Conservation (phyloP, 2,113 vertebrate species). For the Grammomys surdaster region DNA sequence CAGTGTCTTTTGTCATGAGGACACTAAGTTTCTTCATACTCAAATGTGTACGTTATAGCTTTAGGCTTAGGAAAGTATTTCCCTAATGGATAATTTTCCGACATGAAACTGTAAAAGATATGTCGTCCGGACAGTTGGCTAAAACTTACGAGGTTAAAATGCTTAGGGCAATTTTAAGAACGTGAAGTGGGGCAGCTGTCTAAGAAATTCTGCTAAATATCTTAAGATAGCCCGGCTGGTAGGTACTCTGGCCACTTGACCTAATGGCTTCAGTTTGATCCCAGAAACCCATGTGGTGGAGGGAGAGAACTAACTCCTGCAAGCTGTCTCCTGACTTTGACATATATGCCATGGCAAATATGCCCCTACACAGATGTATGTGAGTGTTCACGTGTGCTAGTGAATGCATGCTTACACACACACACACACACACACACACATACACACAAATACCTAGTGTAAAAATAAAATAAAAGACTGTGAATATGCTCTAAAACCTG, state of each 20-base stretch:
- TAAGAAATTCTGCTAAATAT: neutral
- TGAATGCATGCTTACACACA: neutral
- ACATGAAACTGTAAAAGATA: neutral
- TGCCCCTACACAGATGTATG: neutral
- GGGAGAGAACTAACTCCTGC: neutral
- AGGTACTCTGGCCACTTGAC: neutral
- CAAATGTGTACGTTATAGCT: neutral
- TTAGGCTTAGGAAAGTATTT: neutral
- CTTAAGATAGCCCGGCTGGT: neutral
- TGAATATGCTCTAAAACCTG: neutral
- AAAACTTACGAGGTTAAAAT: neutral
- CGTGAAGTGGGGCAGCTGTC: neutral
- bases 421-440: neutral
- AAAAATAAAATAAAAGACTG: neutral
- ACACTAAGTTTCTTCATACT: neutral
- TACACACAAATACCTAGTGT: neutral
- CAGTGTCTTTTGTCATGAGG: neutral
- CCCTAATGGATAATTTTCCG: neutral
- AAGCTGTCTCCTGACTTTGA: neutral
- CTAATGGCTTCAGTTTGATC: neutral
- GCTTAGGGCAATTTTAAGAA: neutral
- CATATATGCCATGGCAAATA: neutral
- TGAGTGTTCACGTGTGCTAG: no score
- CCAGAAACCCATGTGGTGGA: neutral
- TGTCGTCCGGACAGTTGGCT: neutral